A percentile compares a stretch with the other conserved stretches of the same genome.
Evolutionary conservation across 2,888 invertebrate genomes (phyloP).

Genomic region (Dysmachus trigonus): DNA sequence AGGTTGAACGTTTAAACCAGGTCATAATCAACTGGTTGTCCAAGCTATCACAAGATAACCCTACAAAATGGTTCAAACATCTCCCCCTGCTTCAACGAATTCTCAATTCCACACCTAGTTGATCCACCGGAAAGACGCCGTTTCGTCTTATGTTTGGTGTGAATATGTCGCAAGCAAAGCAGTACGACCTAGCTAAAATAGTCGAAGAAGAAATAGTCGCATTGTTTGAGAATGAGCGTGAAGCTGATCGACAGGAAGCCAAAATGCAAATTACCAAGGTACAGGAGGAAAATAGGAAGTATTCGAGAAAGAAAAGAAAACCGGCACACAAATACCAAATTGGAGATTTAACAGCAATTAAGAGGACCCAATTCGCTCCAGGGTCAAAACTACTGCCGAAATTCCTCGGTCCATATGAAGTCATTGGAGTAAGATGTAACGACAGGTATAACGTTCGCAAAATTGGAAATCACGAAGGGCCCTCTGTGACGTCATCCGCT

Average conservation of each 20-base stretch:
- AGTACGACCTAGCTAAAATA: not conserved
- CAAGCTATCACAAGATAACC: too few relatives aligned
- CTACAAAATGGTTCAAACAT: not conserved
- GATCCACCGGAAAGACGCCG: not conserved
- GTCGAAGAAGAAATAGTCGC: slow-evolving; percentile 9
- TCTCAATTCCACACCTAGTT: not conserved
- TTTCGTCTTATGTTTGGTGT: not conserved
- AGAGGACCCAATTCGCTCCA: slow-evolving; percentile 45
- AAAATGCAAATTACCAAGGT: slow-evolving; percentile 48
- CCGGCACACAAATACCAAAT: not conserved
- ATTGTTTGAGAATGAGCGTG: not conserved
- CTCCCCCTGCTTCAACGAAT: not conserved
- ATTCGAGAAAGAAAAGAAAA: not conserved
- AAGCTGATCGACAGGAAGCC: not conserved
- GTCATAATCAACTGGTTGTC: too few relatives aligned
- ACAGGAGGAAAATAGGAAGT: not conserved
- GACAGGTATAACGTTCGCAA: slow-evolving; percentile 47
- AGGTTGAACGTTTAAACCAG: too few relatives aligned
- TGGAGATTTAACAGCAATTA: slow-evolving; percentile 38
- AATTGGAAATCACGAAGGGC: slow-evolving; percentile 44
- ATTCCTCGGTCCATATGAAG: slow-evolving; percentile 38
- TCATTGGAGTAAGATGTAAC: slow-evolving; percentile 35
- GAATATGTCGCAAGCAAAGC: slow-evolving; percentile 32
- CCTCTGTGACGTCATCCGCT: slow-evolving; percentile 20
- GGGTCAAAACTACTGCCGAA: slow-evolving; percentile 38